phyloP scores from a whole-genome alignment of 2,888 invertebrate species.

The Caenorhabditis macrosperma region DNA sequence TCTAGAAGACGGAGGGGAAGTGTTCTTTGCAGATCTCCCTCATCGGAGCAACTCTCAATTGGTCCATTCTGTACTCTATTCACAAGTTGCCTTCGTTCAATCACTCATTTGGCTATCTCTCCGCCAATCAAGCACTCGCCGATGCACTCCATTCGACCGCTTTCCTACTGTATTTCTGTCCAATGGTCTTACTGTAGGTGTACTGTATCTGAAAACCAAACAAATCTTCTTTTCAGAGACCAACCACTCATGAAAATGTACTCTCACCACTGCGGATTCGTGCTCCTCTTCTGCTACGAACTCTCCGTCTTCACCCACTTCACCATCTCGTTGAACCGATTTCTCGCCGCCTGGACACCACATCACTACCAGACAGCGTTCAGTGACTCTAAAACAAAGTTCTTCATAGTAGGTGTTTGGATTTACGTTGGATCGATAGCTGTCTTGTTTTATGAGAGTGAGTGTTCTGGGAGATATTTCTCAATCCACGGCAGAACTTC shows the following conservation, averaged over 20 bases:
- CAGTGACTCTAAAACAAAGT: conserved; percentile 28
- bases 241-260: conserved; percentile 19
- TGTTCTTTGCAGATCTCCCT: no score
- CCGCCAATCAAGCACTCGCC: conserved; percentile 52
- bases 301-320: conserved; percentile 57
- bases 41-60: conserved; percentile 54
- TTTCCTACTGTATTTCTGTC: conserved; percentile 60
- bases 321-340: conserved; percentile 54
- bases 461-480: neutral
- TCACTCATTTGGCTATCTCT: conserved; percentile 61
- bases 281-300: conserved; percentile 60
- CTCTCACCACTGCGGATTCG: conserved; percentile 45
- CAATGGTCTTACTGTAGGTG: conserved; percentile 59
- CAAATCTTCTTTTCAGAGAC: conserved; percentile 34
- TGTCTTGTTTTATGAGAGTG: conserved; percentile 51
- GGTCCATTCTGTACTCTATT: conserved; percentile 50
- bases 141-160: conserved; percentile 58
- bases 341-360: conserved; percentile 40
- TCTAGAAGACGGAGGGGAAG: no score
- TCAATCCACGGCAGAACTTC: neutral
- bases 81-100: conserved; percentile 40
- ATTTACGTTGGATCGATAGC: conserved; percentile 23
- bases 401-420: conserved; percentile 27
- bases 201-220: no score
- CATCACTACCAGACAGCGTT: conserved; percentile 19